Conservation (phyloP, 2,797 vertebrate genomes). For the Dromococcyx pavoninus region DNA sequence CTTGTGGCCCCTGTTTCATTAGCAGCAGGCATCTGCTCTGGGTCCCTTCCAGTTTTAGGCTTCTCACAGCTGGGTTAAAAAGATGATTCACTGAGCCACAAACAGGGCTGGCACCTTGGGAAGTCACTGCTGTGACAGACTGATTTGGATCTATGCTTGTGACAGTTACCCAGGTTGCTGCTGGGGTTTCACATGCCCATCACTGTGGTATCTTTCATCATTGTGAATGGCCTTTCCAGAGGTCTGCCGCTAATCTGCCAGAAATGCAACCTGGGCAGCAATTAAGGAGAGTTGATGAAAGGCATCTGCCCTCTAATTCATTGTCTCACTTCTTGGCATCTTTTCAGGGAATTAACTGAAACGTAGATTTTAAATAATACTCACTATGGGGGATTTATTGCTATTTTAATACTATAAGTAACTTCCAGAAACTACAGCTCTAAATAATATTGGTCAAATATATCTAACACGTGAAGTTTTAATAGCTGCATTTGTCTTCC, state of each 20-base stretch:
- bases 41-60: neutral
- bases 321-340: neutral
- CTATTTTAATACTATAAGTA: neutral
- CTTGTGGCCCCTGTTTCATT: neutral
- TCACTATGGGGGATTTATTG: neutral
- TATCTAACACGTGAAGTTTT: neutral
- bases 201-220: neutral
- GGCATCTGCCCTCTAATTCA: neutral
- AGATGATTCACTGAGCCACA: neutral
- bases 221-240: neutral
- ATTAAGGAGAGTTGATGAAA: neutral
- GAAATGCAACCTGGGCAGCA: neutral
- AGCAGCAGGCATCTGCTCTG: neutral
- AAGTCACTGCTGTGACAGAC: neutral
- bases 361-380: neutral
- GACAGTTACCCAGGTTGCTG: neutral
- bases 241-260: neutral
- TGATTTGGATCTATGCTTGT: neutral
- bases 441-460: neutral
- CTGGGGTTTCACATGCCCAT: neutral
- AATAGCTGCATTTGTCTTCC: neutral
- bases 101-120: neutral
- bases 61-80: neutral
- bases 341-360: neutral
- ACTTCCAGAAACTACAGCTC: neutral